Conservation (phyloP, 1,140 invertebrate species). For the Argopecten irradians region DNA sequence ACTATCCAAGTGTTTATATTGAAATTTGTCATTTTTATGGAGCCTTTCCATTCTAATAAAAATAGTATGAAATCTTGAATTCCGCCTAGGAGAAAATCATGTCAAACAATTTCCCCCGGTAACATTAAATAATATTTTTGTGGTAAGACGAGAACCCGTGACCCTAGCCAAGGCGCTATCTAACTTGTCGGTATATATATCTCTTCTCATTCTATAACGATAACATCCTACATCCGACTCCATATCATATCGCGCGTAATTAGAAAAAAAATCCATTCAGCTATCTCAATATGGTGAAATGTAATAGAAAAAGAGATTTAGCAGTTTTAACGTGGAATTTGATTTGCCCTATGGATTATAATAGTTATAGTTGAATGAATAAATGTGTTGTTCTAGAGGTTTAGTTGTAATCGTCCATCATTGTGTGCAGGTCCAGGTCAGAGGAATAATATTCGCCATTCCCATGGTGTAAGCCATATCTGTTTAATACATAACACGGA, state of each 20-base stretch:
- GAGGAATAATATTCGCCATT: no score
- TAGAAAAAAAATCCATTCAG: neutral
- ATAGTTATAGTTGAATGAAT: neutral
- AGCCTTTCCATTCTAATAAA: neutral
- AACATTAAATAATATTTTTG: neutral
- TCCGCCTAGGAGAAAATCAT: neutral
- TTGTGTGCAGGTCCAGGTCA: neutral
- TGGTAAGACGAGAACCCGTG: neutral
- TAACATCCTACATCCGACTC: neutral
- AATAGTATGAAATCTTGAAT: neutral
- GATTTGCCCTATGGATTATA: neutral
- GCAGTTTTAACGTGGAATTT: neutral
- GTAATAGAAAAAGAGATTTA: neutral
- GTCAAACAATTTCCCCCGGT: neutral
- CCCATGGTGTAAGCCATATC: no score
- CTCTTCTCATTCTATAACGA: neutral
- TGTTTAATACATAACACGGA: no score
- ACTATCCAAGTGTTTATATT: slow-evolving; percentile 12
- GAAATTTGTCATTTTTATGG: slow-evolving; percentile 23
- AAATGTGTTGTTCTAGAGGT: neutral
- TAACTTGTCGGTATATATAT: neutral
- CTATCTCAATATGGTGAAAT: neutral
- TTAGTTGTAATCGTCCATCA: neutral
- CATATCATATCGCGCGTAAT: neutral
- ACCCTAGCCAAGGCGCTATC: neutral